Evolutionary conservation across 2,888 invertebrate genomes (phyloP), one percentile per base, ranked within the genome.

Genomic region (Mesorhabditis spiculigera): DNA sequence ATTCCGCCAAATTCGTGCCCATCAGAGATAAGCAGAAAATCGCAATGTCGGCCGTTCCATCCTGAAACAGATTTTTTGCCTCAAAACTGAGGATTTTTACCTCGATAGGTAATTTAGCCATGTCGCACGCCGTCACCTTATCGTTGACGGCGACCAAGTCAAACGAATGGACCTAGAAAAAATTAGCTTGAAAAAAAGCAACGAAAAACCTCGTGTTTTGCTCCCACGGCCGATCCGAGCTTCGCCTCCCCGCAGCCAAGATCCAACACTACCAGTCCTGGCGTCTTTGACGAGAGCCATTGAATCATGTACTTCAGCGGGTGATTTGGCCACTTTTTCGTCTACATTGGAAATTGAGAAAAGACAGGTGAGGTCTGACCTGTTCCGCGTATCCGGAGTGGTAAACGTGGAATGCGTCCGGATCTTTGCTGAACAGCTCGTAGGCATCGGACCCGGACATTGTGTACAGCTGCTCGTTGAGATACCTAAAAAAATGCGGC

Each of bases 221-320:
- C 67, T 4, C 71, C 71, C 44, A 78, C 70, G 42, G 74, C 73
- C 65, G 89, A 87, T 0, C 94, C 91, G 5, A 97, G 88, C 69
- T 90, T 90, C 0, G 93, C 98, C 85, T 95, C 93, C 0, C 98
- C 97, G 86, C 97, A 98, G 2, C 98, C 98, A 89, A 98, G 92
- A 88, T 98, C 98, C 0, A 93, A 96, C 72, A 98, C 89, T 4
- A 91, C 86, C 42, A 74, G 71, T 65, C 89, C 91, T 91, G 82
- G 61, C 78, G 76, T 66, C 44, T 76, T 75, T 10, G 71, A 8
- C 44, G 72, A 65, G 28, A 81, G 71, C 77, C 78, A 78, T 6
- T 70, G 63, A 61, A 94, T 92, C 77, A 97, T 93, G 44, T 91
- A 87, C 86, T 93, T 91, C 0, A 97, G 86, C 0, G 97, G 80